These are phyloP conservation scores for Erinaceus europaeus DNA, from an alignment of 2,113 vertebrate genomes.

Conservation along the genomic window DNA sequence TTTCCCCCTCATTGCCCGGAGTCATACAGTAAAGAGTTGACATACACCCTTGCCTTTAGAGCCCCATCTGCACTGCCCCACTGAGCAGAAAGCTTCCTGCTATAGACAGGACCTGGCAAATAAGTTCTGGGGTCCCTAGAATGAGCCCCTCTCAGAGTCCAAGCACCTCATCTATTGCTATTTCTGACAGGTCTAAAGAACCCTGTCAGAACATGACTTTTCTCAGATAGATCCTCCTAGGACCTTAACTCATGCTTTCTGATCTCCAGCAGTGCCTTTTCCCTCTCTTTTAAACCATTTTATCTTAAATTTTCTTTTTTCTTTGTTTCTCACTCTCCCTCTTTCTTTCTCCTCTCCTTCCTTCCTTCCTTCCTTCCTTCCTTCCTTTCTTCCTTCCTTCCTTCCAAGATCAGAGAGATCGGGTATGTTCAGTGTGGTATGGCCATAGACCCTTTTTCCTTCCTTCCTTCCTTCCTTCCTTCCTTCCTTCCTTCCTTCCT, in stretches of 20 bases:
- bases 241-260: not conserved
- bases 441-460: too few species aligned
- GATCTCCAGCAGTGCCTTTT: not conserved
- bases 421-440: too few species aligned
- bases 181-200: not conserved
- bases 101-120: not conserved
- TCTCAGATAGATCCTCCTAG: not conserved
- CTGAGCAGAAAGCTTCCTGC: not conserved
- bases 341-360: too few species aligned
- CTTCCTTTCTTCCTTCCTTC: too few species aligned
- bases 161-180: too few species aligned
- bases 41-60: not conserved
- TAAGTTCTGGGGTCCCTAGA: not conserved
- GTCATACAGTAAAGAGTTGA: not conserved
- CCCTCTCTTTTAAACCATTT: too few species aligned
- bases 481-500: too few species aligned
- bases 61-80: not conserved
- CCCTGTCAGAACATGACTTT: not conserved
- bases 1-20: not conserved
- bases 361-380: too few species aligned
- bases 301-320: too few species aligned
- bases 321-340: too few species aligned
- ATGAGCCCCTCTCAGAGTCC: not conserved
- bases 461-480: too few species aligned
- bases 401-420: too few species aligned